Conservation (phyloP, 2,797 vertebrate genomes). For the Poecilia picta region DNA sequence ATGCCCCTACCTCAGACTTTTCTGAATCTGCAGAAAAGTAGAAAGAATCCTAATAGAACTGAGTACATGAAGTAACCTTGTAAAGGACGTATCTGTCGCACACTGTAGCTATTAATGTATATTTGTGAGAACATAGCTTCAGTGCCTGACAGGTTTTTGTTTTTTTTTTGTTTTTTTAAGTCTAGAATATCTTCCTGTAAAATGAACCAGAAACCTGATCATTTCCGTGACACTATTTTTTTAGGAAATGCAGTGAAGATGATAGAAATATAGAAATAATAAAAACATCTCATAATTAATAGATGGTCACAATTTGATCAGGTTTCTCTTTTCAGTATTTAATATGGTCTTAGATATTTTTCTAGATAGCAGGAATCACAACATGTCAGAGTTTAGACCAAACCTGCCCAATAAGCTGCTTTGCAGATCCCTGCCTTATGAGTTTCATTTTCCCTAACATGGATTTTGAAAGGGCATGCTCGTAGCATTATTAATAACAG, state of each 20-base stretch:
- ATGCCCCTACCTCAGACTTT: background rate
- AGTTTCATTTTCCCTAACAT: background rate
- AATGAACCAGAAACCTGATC: background rate
- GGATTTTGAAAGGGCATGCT: constrained; percentile 49
- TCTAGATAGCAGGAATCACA: background rate
- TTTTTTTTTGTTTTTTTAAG: background rate
- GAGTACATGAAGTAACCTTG: background rate
- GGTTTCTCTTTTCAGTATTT: background rate
- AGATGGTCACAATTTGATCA: background rate
- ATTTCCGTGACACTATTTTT: background rate
- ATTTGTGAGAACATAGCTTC: background rate
- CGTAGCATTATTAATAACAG: constrained; percentile 12
- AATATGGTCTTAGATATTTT: background rate
- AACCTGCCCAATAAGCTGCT: constrained; percentile 11
- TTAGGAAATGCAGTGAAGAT: background rate
- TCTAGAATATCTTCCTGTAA: background rate
- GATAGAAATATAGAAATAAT: background rate
- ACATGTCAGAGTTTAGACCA: background rate
- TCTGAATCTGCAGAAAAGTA: background rate
- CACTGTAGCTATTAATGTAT: background rate
- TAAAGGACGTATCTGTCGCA: background rate
- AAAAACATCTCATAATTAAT: background rate
- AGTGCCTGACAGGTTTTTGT: background rate
- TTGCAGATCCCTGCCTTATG: constrained; percentile 24
- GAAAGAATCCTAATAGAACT: background rate